These are phyloP conservation scores for Ormyrus nitidulus DNA, from an alignment of 2,888 invertebrate genomes.

Conservation along the genomic window DNA sequence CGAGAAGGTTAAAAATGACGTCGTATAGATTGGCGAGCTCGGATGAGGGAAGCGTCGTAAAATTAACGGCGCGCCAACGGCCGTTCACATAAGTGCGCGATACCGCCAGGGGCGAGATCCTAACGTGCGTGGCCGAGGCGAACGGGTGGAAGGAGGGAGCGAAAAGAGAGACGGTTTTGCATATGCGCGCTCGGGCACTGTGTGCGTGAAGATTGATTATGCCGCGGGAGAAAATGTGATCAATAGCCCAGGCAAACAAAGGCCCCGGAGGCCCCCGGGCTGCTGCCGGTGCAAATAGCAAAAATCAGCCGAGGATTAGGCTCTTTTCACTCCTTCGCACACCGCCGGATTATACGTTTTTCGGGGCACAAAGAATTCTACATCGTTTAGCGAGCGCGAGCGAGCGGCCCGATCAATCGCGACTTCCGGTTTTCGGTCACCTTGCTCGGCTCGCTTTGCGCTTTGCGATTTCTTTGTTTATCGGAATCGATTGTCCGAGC, in stretches of 20 bases:
- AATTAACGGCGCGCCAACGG: slow-evolving; percentile 72
- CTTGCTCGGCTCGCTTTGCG: slow-evolving; percentile 49
- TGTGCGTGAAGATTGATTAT: slow-evolving; percentile 75
- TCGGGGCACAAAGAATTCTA: slow-evolving; percentile 21
- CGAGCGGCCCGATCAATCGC: slow-evolving; percentile 61
- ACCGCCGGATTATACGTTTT: slow-evolving; percentile 9
- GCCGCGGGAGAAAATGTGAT: slow-evolving; percentile 74
- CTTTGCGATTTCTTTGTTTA: slow-evolving; percentile 45
- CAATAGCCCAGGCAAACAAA: slow-evolving; percentile 74
- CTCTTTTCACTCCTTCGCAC: slow-evolving; percentile 52
- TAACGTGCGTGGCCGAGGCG: slow-evolving; percentile 43
- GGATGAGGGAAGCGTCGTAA: slow-evolving; percentile 64
- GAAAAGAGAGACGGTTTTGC: slow-evolving; percentile 38
- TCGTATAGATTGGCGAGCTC: background rate
- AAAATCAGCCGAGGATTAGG: slow-evolving; percentile 69
- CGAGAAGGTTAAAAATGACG: slow-evolving; percentile 11
- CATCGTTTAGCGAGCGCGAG: slow-evolving; percentile 6
- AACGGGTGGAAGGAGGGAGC: slow-evolving; percentile 20
- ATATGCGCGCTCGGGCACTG: slow-evolving; percentile 51
- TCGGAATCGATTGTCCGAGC: slow-evolving; percentile 44
- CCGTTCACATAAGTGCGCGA: slow-evolving; percentile 59
- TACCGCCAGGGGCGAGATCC: slow-evolving; percentile 50
- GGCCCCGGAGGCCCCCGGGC: slow-evolving; percentile 42
- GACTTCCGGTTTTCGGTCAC: slow-evolving; percentile 65
- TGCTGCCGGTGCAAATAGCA: slow-evolving; percentile 71